phyloP scores from a whole-genome alignment of 2,888 invertebrate genomes.

The Scelioninae gen. 2 region DNA sequence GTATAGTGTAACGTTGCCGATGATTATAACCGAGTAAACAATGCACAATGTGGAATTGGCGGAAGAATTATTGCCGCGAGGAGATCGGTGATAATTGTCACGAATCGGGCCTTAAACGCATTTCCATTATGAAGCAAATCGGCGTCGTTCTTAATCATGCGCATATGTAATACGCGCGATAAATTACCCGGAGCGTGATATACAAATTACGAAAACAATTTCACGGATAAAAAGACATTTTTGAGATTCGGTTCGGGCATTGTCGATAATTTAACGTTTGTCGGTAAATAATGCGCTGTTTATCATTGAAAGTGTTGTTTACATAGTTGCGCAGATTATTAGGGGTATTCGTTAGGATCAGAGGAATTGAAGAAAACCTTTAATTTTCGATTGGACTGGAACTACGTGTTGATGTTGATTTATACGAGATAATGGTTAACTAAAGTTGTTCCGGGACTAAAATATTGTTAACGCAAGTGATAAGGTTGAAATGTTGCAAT shows the following conservation, averaged over 20 bases:
- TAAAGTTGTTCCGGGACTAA: too few relatives aligned
- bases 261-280: constrained; percentile 26
- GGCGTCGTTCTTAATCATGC: constrained; percentile 39
- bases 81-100: constrained; percentile 53
- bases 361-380: too few relatives aligned
- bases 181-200: constrained; percentile 33
- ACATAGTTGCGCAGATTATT: too few relatives aligned
- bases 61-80: constrained; percentile 45
- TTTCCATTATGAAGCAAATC: constrained; percentile 47
- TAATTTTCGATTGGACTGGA: too few relatives aligned
- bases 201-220: constrained; percentile 53
- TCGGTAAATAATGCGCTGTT: constrained; percentile 37
- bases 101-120: constrained; percentile 48
- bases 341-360: too few relatives aligned
- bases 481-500: too few relatives aligned
- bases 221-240: constrained; percentile 30
- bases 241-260: constrained; percentile 1
- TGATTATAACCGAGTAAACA: constrained; percentile 52
- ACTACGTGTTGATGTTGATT: too few relatives aligned
- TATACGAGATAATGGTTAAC: too few relatives aligned
- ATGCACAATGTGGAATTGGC: constrained; percentile 49
- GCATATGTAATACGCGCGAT: constrained; percentile 43
- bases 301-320: constrained; percentile 37
- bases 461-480: too few relatives aligned
- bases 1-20: constrained; percentile 27